Evolutionary conservation across 2,888 invertebrate species (phyloP).

Genomic region (Achlya flavicornis): DNA sequence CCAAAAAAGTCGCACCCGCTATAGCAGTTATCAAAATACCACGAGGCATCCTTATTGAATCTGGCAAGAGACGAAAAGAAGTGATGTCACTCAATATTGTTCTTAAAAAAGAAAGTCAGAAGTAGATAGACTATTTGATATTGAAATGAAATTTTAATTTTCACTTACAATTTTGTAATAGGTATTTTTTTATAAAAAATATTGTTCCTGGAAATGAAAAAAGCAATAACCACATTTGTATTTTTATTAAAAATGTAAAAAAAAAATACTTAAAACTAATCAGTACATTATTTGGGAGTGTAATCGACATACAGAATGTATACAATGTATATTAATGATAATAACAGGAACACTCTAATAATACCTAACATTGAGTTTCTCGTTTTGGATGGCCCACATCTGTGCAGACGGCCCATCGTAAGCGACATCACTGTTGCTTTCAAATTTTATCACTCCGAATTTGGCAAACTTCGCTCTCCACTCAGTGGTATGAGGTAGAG

Average conservation of each 20-base stretch:
- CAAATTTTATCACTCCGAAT: conserved; percentile 79
- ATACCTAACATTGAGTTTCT: conserved; percentile 81
- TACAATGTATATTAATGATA: conserved; percentile 70
- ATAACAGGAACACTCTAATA: conserved; percentile 74
- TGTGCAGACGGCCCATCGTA: conserved; percentile 80
- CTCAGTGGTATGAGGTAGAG: conserved; percentile 57
- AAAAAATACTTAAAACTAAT: conserved; percentile 25
- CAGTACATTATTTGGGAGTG: conserved; percentile 57
- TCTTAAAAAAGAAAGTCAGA: conserved; percentile 47
- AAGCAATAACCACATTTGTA: conserved; percentile 14
- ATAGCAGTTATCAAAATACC: conserved; percentile 58
- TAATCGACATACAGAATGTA: conserved; percentile 76
- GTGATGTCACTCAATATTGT: conserved; percentile 56
- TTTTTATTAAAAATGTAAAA: conserved; percentile 20
- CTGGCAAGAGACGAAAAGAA: conserved; percentile 53
- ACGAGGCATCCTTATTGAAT: conserved; percentile 50
- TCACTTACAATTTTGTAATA: conserved; percentile 12
- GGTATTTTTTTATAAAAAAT: neutral
- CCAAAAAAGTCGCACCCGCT: conserved; percentile 32
- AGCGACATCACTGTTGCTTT: conserved; percentile 67
- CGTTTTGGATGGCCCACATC: conserved; percentile 75
- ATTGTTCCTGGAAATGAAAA: conserved; percentile 14
- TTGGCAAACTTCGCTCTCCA: conserved; percentile 74
- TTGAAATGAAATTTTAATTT: no score
- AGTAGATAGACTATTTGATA: conserved; percentile 10